Percentiles rank a stretch among this genome's conserved stretches.
These are phyloP conservation scores for Bombus confusus DNA, from an alignment of 1,140 invertebrate genomes.

Conservation along the genomic window DNA sequence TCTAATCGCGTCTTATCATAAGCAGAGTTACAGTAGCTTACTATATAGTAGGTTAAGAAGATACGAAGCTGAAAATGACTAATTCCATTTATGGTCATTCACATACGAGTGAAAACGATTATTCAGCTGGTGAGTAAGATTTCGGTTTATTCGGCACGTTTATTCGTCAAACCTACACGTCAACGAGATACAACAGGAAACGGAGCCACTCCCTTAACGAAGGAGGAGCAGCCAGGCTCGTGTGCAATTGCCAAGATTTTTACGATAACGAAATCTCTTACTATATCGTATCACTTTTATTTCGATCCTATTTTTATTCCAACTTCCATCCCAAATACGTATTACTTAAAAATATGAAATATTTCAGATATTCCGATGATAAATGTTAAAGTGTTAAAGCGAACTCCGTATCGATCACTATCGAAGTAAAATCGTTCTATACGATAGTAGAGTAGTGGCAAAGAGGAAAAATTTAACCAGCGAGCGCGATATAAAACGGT, in stretches of 20 bases:
- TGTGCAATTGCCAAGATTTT: background rate
- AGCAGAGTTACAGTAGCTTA: too few species aligned
- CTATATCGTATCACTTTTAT: background rate
- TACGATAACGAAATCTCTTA: background rate
- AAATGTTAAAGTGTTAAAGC: too few species aligned
- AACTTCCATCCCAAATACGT: background rate
- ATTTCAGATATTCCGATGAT: rapidly evolving
- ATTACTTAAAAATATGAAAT: background rate
- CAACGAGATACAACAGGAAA: background rate
- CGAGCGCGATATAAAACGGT: too few species aligned
- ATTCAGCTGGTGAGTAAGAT: constrained; percentile 36
- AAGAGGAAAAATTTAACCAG: background rate
- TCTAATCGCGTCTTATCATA: background rate
- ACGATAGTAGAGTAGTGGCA: rapidly evolving
- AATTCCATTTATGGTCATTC: constrained; percentile 31
- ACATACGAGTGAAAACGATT: constrained; percentile 11
- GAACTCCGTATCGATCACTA: background rate
- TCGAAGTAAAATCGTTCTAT: background rate
- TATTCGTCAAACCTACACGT: background rate
- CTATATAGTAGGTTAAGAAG: background rate
- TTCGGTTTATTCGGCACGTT: constrained; percentile 33
- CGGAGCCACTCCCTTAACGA: constrained; percentile 17
- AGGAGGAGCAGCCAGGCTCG: background rate
- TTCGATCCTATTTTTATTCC: rapidly evolving
- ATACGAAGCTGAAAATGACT: background rate